Base-by-base conservation (phyloP, 2,113 vertebrate species). In the Hippocampus zosterae region DNA sequence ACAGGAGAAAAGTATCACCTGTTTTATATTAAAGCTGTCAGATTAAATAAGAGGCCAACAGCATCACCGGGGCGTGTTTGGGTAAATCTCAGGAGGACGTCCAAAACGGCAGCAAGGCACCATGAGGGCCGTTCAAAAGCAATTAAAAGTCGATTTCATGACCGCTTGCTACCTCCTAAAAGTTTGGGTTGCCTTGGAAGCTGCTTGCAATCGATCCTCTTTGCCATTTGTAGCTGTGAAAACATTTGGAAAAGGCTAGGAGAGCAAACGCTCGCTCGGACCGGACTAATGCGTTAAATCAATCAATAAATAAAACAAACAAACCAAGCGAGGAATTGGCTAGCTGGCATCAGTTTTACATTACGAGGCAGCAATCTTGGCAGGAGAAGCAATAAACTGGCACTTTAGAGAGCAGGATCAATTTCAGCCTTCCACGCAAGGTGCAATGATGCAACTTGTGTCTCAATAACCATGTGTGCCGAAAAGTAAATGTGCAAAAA, bases 1-100 rank as follows among this genome's bases (percentile, higher is more conserved):
- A 70, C 75, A 70, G 74, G 80, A 85, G 65, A 68, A 68, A 88
- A 74, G 79, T 67, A 77, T 85, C 78, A 90, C 83, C 85, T 90
- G 85, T 87, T 90, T 89, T 85, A 84, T 85, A 85, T 89, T 76
- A 89, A 88, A 77, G 70, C 77, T 83, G 86, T 90, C 85, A 83
- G 78, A 90, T 88, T 84, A 85, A 90, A 87, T 80, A 81, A 77
- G 74, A 83, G 81, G 68, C 74, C 78, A 90, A 86, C 83, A 85
- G 87, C 82, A 82, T 68, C 63, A 46, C 7, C 25, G 27, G 63
- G 42, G 41, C 18, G 63, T 44, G 23, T 65, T 65, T 65, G 13
- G 41, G 2, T 46, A 65, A 65, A 65, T 65, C 63, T 65, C 61
- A 44, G 62, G n/a, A 46, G n/a, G 62, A 18, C 23, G 37, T 65